Evolutionary conservation across 2,113 vertebrate species (phyloP).

Genomic region (Gila orcuttii): DNA sequence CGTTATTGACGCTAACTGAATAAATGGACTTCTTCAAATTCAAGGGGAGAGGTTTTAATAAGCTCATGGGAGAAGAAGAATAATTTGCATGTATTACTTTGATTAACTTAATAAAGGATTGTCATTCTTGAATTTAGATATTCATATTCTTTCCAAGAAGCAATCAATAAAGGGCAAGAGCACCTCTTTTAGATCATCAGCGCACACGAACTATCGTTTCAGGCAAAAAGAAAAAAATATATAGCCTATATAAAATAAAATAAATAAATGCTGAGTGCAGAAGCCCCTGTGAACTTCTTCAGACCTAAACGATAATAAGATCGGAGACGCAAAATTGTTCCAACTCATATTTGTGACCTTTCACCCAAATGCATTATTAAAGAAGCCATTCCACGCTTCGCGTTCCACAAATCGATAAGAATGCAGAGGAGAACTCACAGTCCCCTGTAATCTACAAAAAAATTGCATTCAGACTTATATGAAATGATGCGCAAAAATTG

Average conservation of each 20-base stretch:
- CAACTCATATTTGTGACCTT: constrained; percentile 70
- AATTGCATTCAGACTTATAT: constrained; percentile 58
- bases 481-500: constrained; percentile 71
- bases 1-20: constrained; percentile 99
- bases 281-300: constrained; percentile 46
- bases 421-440: constrained; percentile 52
- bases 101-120: constrained; percentile 99
- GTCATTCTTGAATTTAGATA: constrained; percentile 95
- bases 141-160: constrained; percentile 78
- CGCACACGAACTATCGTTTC: not conserved
- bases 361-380: constrained; percentile 68
- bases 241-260: not conserved
- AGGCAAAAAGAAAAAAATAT: not conserved
- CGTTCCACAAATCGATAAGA: constrained; percentile 67
- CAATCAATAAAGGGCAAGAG: constrained; percentile 82
- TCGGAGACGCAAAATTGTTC: constrained; percentile 61
- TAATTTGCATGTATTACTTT: constrained; percentile 99
- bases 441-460: constrained; percentile 62
- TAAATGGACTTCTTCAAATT: constrained; percentile 99
- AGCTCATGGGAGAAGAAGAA: constrained; percentile 93
- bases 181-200: constrained; percentile 35
- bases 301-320: constrained; percentile 18
- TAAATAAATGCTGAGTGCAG: constrained; percentile 31
- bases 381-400: constrained; percentile 64
- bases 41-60: constrained; percentile 98